Evolutionary conservation across 1,140 invertebrate genomes (phyloP), one percentile per base, ranked within the genome.

Genomic region (Danaus plexippus): DNA sequence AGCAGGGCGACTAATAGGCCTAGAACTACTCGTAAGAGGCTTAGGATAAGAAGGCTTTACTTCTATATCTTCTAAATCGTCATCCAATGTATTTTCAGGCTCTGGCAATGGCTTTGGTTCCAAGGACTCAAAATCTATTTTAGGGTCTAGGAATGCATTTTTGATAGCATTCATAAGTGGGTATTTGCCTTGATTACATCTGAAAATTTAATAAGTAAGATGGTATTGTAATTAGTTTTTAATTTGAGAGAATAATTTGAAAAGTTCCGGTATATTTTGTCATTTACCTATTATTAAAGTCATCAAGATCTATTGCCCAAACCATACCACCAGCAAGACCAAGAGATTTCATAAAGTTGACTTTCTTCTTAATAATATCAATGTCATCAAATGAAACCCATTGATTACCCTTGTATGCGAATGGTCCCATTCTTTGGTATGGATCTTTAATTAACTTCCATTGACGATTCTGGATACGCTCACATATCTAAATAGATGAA

Each of bases 351-450:
- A 95, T 90, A 61, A 91, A 93, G 57, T 95, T 89, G 0, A 93
- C 90, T 79, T 97, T 97, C 52, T 90, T 90, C 44, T 90, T 88
- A 4, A 96, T 92, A 84, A 93, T 96, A 18, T 91, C 90, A 9
- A 90, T 88, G 75, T 97, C 95, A 77, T 97, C 96, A 67, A 91
- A 97, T 9, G 94, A 93, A 1, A 97, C 94, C 96, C 96, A 97
- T 75, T 97, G 94, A 54, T 93, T 94, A 9, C 91, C 94, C 59
- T 93, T 94, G 71, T 92, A 94, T 1, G 95, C 94, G 71, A 94
- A 96, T 0, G 96, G 95, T 6, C 95, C 95, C 90, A 97, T 95
- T 42, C 93, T 85, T 7, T 90, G 85, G 42, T 92, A 77, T 9
- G 91, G 88, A 75, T 96, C 95, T 73, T 94, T 91, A 0, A 95